Evolutionary conservation across 2,797 vertebrate species (phyloP).

Genomic region (Pitangus sulphuratus): DNA sequence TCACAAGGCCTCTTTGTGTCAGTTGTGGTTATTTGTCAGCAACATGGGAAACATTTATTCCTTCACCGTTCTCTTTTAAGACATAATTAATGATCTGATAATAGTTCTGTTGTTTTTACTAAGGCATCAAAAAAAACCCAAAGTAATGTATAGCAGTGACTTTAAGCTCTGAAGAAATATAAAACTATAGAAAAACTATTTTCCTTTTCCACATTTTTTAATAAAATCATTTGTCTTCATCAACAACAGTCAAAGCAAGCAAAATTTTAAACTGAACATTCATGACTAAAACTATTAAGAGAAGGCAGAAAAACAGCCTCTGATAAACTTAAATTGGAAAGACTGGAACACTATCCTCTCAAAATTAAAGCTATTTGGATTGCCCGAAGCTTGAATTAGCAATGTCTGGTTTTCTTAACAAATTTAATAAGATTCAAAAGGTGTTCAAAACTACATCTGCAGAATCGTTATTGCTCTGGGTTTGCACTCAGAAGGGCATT

Average conservation of each 20-base stretch:
- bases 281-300: neutral
- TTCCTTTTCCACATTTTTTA: neutral
- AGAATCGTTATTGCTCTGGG: neutral
- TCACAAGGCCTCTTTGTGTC: neutral
- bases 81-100: neutral
- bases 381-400: neutral
- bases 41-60: neutral
- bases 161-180: neutral
- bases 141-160: neutral
- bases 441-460: neutral
- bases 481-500: neutral
- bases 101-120: neutral
- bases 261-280: neutral
- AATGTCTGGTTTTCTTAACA: neutral
- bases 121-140: neutral
- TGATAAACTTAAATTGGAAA: neutral
- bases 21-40: neutral
- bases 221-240: neutral
- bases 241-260: neutral
- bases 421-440: neutral
- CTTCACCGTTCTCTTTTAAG: neutral
- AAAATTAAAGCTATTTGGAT: neutral
- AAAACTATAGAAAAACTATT: neutral
- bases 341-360: neutral
- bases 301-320: neutral